These are phyloP conservation scores for Drosophila nigritarsus DNA, from an alignment of 2,888 invertebrate genomes.

Conservation along the genomic window DNA sequence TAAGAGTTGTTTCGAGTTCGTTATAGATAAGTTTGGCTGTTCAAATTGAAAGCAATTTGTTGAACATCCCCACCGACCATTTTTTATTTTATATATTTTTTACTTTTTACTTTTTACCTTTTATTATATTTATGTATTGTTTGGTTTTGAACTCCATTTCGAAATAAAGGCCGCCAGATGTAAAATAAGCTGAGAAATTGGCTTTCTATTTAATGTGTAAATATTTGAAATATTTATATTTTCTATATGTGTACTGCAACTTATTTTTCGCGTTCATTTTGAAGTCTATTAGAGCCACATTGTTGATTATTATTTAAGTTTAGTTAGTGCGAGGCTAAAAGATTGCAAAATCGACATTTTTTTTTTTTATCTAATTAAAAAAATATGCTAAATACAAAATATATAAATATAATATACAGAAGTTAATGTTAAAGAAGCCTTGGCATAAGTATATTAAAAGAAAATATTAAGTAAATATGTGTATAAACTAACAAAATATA, in stretches of 20 bases:
- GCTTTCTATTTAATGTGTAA: conserved; percentile 49
- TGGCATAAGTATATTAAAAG: conserved; percentile 18
- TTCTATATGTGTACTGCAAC: conserved; percentile 50
- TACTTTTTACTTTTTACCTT: not conserved
- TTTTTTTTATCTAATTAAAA: conserved; percentile 40
- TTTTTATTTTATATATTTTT: conserved; percentile 10
- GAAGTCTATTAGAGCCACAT: conserved; percentile 78
- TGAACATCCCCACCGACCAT: conserved; percentile 81
- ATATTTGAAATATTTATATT: conserved; percentile 45
- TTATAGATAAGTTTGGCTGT: conserved; percentile 10
- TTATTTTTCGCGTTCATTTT: conserved; percentile 62
- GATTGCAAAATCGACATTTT: conserved; percentile 34
- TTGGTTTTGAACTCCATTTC: conserved; percentile 19
- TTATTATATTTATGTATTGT: conserved; percentile 10
- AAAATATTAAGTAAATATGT: conserved; percentile 27
- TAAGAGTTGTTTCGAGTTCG: not conserved
- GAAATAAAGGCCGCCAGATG: conserved; percentile 44
- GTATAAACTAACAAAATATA: conserved; percentile 29
- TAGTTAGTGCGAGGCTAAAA: conserved; percentile 84
- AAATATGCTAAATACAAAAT: conserved; percentile 25
- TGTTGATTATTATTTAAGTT: conserved; percentile 85
- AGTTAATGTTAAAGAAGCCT: conserved; percentile 12
- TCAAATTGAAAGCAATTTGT: conserved; percentile 34
- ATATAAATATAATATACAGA: not conserved
- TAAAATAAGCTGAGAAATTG: conserved; percentile 32